Evolutionary conservation across 1,140 invertebrate species (phyloP).

Genomic region (Venustaconcha ellipsiformis): DNA sequence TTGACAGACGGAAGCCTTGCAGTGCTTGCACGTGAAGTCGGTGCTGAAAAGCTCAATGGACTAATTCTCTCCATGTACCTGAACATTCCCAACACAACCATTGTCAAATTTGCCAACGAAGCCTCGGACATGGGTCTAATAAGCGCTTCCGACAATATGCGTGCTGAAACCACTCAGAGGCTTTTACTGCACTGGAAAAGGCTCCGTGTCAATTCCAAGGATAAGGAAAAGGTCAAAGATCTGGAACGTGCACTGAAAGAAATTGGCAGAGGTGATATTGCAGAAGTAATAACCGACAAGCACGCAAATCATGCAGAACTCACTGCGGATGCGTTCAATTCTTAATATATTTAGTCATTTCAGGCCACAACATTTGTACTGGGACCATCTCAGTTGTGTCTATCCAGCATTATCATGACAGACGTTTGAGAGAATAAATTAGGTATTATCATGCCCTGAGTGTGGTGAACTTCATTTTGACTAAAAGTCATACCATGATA

Average conservation of each 20-base stretch:
- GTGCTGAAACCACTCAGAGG: conserved; percentile 22
- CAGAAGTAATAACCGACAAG: conserved; percentile 30
- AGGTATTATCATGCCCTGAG: too few relatives aligned
- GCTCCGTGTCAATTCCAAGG: conserved; percentile 17
- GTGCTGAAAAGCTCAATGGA: conserved; percentile 17
- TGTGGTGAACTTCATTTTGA: too few relatives aligned
- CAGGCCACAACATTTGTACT: too few relatives aligned
- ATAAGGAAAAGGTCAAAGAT: conserved; percentile 34
- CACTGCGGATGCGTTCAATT: conserved; percentile 14
- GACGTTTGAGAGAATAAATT: too few relatives aligned
- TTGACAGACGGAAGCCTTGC: conserved; percentile 25
- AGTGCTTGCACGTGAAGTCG: conserved; percentile 22
- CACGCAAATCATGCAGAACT: conserved; percentile 26
- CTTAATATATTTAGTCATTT: conserved; percentile 4
- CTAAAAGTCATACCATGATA: too few relatives aligned
- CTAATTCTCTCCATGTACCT: conserved; percentile 31
- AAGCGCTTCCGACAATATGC: conserved; percentile 2
- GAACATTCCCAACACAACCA: conserved; percentile 28
- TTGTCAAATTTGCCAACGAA: conserved; percentile 24
- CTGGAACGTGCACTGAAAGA: conserved; percentile 30
- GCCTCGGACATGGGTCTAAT: conserved; percentile 9
- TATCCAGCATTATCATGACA: too few relatives aligned
- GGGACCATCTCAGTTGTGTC: too few relatives aligned
- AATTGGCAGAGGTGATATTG: conserved; percentile 31
- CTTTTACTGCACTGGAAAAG: conserved; percentile 25